A percentile compares a stretch with the other conserved stretches of the same genome.
Conservation (phyloP, 2,888 invertebrate genomes). For the Prosapia bicincta region DNA sequence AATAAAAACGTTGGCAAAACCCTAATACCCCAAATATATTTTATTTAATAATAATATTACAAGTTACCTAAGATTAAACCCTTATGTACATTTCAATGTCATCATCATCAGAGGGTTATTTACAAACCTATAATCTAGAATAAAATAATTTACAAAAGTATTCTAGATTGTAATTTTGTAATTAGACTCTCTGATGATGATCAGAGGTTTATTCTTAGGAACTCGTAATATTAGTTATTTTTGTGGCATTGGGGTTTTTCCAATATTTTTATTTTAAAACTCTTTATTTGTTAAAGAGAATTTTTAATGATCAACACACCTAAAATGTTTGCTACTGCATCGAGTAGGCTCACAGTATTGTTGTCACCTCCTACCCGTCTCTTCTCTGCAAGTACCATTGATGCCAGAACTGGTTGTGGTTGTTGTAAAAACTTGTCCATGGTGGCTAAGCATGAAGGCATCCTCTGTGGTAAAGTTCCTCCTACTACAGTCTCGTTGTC, state of each 20-base stretch:
- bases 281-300: background rate
- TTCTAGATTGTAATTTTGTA: no score
- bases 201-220: no score
- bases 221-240: no score
- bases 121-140: slow-evolving; percentile 24
- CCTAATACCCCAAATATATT: no score
- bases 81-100: no score
- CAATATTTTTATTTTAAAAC: no score
- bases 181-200: no score
- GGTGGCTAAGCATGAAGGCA: slow-evolving; percentile 86
- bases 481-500: slow-evolving; percentile 89
- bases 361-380: slow-evolving; percentile 55
- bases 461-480: slow-evolving; percentile 93
- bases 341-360: slow-evolving; percentile 62
- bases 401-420: slow-evolving; percentile 75
- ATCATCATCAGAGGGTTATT: no score
- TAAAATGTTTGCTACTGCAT: slow-evolving; percentile 83
- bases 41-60: no score
- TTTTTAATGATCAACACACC: slow-evolving; percentile 55
- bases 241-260: no score
- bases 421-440: slow-evolving; percentile 90
- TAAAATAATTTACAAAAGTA: background rate
- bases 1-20: no score
- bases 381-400: slow-evolving; percentile 87
- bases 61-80: no score